Base-by-base conservation (phyloP, 1,140 invertebrate genomes). In the Episyrphus balteatus region DNA sequence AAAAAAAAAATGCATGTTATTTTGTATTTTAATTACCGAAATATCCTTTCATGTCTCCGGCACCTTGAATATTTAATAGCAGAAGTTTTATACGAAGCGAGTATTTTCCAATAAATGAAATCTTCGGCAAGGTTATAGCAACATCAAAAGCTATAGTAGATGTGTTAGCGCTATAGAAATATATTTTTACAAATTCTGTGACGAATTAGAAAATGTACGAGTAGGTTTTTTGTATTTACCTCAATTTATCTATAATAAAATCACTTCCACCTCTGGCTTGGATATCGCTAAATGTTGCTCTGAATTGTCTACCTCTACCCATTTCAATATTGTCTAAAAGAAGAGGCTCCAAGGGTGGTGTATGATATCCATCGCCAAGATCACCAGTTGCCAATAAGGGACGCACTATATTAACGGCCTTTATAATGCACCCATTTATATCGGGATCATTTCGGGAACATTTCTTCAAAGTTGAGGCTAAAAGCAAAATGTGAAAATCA, bases 41-140 rank as follows among this genome's bases (percentile, higher is more conserved):
- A 56, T 69, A 74, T 53, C 80, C 79, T 5, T 69, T 70, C 9
- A 81, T 66, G 34, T 73, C 70, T 18, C 81, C 80, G 15, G 63
- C 70, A 42, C 80, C 81, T 46, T 72, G 58, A 19, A 82, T 70
- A 37, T 74, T 71, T 12, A 82, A 57, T n/a, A 81, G 47, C 12
- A 65, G 44, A 39, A 65, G 50, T 42, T 63, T 60, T 10, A 75
- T 68, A 39, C 69, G 68, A 40, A 80, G 59, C 13, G 73, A 62
- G 52, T 78, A 79, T 44, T 72, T 62, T 1, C 74, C 72, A 3
- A 62, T 54, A 13, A 79, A 62, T n/a, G 60, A 57, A 2, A 76
- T 51, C 7, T 62, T 52, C 0, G 71, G 69, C 10, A 78, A 61
- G 0, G 50, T 50, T 0, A 73, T 11, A 43, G 69, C 66, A 9